Evolutionary conservation across 2,113 vertebrate genomes (phyloP), one percentile per base, ranked within the genome.

Genomic region (Micromys minutus): DNA sequence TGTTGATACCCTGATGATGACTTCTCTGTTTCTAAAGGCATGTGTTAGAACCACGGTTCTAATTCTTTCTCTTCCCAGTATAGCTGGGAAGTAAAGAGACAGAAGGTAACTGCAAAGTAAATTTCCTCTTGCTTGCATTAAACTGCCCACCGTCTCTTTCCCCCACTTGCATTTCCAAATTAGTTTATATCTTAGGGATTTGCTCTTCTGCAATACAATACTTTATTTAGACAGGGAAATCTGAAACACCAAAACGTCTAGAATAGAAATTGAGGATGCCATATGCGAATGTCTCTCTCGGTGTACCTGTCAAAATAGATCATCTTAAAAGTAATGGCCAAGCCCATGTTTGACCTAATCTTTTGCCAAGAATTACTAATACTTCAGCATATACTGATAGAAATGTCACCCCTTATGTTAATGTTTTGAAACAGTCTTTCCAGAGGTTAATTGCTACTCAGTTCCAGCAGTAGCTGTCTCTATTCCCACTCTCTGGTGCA

Each of bases 131-230:
- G 69, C n/a, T 71, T 59, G 47, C 36, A 42, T 92, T 63, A 87
- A 63, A 15, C 39, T 87, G 24, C 47, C 22, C n/a, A 63, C 24
- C 16, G 13, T 76, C 91, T 85, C 17, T 31, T 19, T 47, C 2
- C 29, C 29, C 15, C n/a, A n/a, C 31, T 72, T 89, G 74, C 83
- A 77, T 93, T 75, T 42, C 63, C 42, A 89, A 71, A 72, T 91
- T 95, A 89, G 80, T 87, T 85, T 90, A 19, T 92, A 67, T 90
- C 90, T 92, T 31, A 94, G 29, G 24, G 22, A 42, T 77, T 87
- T 95, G 42, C 72, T 83, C 39, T 93, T 93, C 94, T 61, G 21
- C 13, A 36, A 26, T 39, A 84, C 5, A 29, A 5, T 12, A 50
- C 31, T 95, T 86, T 36, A 72, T 94, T 42, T 74, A 93, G 77